Base-by-base conservation (phyloP, 2,888 invertebrate genomes). In the Taphrorychus bicolor region DNA sequence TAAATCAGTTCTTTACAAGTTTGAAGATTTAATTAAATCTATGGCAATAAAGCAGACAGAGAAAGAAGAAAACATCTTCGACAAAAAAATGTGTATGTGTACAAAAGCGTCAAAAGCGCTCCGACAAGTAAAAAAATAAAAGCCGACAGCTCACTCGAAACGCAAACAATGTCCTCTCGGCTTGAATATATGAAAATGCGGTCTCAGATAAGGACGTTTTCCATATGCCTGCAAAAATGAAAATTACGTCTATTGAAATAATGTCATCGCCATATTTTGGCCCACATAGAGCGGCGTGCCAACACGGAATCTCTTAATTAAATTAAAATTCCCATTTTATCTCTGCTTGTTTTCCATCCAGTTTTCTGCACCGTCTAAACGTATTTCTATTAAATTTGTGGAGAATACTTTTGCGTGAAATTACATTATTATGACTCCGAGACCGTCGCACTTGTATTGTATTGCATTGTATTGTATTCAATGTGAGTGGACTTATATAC, bases 231-330 rank as follows among this genome's bases (percentile, higher is more conserved):
- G 23, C 23, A 52, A 11, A 54, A 45, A 61, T 54, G 32, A 11
- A 54, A 45, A 61, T 54, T 62, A 54, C 11, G 32, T 5, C 40
- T 57, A 64, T 64, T 49, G 57, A 64, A 51, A 58, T 45, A 64
- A 58, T 21, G 64, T 64, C 64, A 58, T 58, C 23, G 48, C 54
- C 64, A 58, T 64, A 57, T 58, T 57, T 64, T 64, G 18, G 58
- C 16, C 11, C 53, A 18, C 22, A 57, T 49, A 51, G 9, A 23
- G 22, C 23, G 9, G 23, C 32, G 9, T 23, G 17, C 45, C 45
- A 32, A 45, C 64, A 23, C 21, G 17, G 41, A 32, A 11, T 56
- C 56, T 57, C 56, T 57, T 51, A 49, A 58, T 64, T 64, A 64
- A 64, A 51, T 57, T 58, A 58, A 64, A 58, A 64, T 24, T 52